Evolutionary conservation across 2,797 vertebrate species (phyloP).

Genomic region (Coranthus polyacanthus): DNA sequence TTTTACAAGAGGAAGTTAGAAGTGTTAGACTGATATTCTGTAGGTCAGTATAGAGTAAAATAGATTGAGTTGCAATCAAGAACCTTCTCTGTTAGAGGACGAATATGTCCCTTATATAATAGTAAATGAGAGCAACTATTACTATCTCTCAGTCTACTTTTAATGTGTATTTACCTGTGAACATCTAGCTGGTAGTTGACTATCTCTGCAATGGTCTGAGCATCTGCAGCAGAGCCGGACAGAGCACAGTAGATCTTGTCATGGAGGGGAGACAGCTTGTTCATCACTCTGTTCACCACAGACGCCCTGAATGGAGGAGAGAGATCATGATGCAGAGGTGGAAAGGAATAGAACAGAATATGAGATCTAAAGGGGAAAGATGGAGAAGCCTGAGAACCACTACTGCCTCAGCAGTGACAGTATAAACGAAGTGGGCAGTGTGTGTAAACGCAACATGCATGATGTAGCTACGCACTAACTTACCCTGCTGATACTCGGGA

Average conservation of each 20-base stretch:
- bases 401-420: background rate
- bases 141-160: background rate
- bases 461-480: conserved; percentile 39
- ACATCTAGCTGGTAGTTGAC: conserved; percentile 91
- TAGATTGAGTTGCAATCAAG: too few species aligned
- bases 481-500: conserved; percentile 93
- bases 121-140: too few species aligned
- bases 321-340: background rate
- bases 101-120: too few species aligned
- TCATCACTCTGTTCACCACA: conserved; percentile 91
- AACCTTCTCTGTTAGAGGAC: too few species aligned
- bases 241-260: conserved; percentile 91
- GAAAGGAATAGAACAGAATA: background rate
- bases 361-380: background rate
- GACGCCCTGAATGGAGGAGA: conserved; percentile 64
- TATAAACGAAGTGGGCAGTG: background rate
- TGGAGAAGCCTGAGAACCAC: background rate
- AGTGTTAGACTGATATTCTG: too few species aligned
- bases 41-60: too few species aligned
- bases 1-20: too few species aligned
- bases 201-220: conserved; percentile 89
- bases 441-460: background rate
- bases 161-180: conserved; percentile 80
- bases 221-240: conserved; percentile 92
- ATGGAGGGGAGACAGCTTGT: conserved; percentile 87